These are phyloP conservation scores for Mya arenaria DNA, from an alignment of 1,140 invertebrate species.

Conservation along the genomic window DNA sequence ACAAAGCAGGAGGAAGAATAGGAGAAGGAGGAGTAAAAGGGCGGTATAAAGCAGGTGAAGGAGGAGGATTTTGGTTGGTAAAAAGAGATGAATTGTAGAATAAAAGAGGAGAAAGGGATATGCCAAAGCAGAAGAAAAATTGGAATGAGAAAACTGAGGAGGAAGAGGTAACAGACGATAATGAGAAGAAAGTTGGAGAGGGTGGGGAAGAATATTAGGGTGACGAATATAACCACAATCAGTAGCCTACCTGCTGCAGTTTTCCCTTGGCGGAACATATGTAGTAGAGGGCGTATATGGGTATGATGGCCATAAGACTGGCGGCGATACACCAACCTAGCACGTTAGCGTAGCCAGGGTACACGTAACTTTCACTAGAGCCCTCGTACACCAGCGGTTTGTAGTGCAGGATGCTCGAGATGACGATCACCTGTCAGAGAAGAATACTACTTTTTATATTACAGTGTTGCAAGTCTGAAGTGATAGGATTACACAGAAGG, in stretches of 20 bases:
- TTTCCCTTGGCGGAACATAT: constrained; percentile 61
- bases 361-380: constrained; percentile 85
- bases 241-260: constrained; percentile 62
- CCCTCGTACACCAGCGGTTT: constrained; percentile 86
- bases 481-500: too few relatives aligned
- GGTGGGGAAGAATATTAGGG: neutral
- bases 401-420: constrained; percentile 87
- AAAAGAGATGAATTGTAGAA: neutral
- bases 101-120: neutral
- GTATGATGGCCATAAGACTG: constrained; percentile 95
- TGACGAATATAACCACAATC: neutral
- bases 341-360: constrained; percentile 95
- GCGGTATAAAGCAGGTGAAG: too few relatives aligned
- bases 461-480: too few relatives aligned
- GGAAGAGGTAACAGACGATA: too few relatives aligned
- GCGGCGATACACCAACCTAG: constrained; percentile 96
- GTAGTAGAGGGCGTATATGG: constrained; percentile 70
- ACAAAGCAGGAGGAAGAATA: too few relatives aligned
- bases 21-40: too few relatives aligned
- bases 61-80: too few relatives aligned
- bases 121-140: neutral
- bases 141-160: neutral
- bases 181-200: neutral
- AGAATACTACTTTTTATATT: too few relatives aligned
- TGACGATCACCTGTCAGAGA: constrained; percentile 86